A percentile compares a stretch with the other conserved stretches of the same genome.
These are phyloP conservation scores for Dasypogon diadema DNA, from an alignment of 2,888 invertebrate species.

Conservation along the genomic window DNA sequence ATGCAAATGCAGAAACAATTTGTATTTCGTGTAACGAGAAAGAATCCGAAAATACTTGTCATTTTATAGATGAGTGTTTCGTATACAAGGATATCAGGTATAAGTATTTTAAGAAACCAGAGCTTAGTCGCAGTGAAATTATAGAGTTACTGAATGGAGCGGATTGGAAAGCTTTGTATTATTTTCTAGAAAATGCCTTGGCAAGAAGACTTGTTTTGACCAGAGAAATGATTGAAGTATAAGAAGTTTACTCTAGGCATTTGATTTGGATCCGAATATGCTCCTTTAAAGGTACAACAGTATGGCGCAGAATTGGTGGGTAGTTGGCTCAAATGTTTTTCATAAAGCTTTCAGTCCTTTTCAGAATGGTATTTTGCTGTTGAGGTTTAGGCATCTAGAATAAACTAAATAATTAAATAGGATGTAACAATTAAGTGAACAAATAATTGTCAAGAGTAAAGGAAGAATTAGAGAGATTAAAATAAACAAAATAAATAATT, in stretches of 20 bases:
- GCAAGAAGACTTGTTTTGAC: neutral
- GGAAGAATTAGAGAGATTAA: no score
- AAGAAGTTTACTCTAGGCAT: no score
- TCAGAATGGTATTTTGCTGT: neutral
- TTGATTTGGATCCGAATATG: neutral
- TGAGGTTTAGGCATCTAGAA: neutral
- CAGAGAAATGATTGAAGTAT: no score
- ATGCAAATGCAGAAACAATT: neutral
- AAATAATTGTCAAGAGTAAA: no score
- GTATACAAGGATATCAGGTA: no score
- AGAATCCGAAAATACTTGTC: no score
- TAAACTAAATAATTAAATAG: neutral
- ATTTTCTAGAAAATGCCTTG: neutral
- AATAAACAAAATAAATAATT: no score
- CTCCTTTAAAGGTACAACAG: neutral
- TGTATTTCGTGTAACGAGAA: no score
- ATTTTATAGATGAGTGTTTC: no score
- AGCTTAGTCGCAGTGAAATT: no score
- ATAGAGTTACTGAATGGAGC: neutral
- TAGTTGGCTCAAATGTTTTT: neutral
- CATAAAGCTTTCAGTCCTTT: neutral
- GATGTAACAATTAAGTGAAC: neutral
- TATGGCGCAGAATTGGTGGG: neutral
- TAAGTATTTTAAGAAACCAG: no score
- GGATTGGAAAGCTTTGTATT: neutral